phyloP scores from a whole-genome alignment of 2,888 invertebrate genomes.

The Chrysopilus asiliformis region DNA sequence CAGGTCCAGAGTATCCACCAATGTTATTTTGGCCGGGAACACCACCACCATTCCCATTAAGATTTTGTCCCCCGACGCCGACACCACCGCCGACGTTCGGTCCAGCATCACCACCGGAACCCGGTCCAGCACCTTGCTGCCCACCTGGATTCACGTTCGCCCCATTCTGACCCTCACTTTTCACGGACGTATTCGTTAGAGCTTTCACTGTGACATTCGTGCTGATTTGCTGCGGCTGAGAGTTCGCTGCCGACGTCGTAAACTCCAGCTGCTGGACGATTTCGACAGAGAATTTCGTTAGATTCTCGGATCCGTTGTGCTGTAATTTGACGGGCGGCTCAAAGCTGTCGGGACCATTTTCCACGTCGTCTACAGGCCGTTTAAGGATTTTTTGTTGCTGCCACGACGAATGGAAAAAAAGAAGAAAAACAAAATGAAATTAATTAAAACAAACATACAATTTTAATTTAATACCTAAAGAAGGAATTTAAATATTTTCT shows the following conservation, averaged over 20 bases:
- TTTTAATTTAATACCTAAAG: too few species aligned
- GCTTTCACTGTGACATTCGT: constrained; percentile 87
- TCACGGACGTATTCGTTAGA: constrained; percentile 48
- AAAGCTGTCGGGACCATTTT: constrained; percentile 35
- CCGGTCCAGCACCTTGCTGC: constrained; percentile 13
- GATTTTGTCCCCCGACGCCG: constrained; percentile 9
- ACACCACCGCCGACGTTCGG: constrained; percentile 11
- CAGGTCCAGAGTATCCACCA: constrained; percentile 13
- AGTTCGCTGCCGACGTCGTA: constrained; percentile 74
- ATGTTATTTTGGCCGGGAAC: constrained; percentile 21
- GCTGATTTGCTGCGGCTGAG: constrained; percentile 78
- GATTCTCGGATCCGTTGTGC: constrained; percentile 41
- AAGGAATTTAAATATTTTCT: too few species aligned
- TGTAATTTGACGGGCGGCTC: constrained; percentile 68
- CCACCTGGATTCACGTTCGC: constrained; percentile 20
- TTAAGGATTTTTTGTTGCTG: constrained; percentile 80
- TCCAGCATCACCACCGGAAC: constrained; percentile 1
- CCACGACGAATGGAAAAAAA: constrained; percentile 1
- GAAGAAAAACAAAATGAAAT: too few species aligned
- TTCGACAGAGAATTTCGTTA: constrained; percentile 77
- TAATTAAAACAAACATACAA: too few species aligned
- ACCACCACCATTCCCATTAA: constrained; percentile 3
- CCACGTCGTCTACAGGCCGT: constrained; percentile 52
- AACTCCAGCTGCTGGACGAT: constrained; percentile 86
- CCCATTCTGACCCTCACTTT: constrained; percentile 29